Base-by-base conservation (phyloP, 2,113 vertebrate species). In the Mormyrus iriodes region DNA sequence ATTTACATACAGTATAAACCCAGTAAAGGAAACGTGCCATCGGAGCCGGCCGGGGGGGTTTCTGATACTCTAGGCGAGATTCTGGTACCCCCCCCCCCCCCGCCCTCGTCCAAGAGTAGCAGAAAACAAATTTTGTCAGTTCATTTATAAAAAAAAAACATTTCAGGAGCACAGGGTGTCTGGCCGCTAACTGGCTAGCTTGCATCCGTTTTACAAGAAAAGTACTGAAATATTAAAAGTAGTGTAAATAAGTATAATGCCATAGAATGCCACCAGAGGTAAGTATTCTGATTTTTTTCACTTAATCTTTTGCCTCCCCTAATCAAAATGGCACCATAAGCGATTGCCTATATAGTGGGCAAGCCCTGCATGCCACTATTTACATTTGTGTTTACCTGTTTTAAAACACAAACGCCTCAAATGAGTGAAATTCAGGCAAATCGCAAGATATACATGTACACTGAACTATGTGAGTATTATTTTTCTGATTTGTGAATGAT, bases 231-330 rank as follows among this genome's bases (percentile, higher is more conserved):
- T 69, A 12, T 69, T 69, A 31, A 4, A 69, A 31, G n/a, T 31
- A 69, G n/a, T 31, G 27, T 12, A 69, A 13, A 31, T 31, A 31
- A 31, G 8, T 69, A 27, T 69, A 69, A 69, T 69, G 27, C 13
- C 61, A 69, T n/a, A 69, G 61, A 69, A 69, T 69, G 61, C n/a
- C 61, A 69, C 61, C n/a, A 69, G 61, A 69, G 61, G 61, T 69
- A 69, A 69, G 27, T 69, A 69, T 31, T 69, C 61, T 31, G 61
- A 31, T 27, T 31, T 69, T n/a, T 13, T 31, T 69, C n/a, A 69
- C 10, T 69, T 3, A 3, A 9, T 31, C 27, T 31, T 31, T 12
- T 13, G 61, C 3, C 1, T 0, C 24, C 21, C 55, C 24, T 27
- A 65, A 27, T 27, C 24, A 12, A 27, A n/a, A 65, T 65, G 58